phyloP scores from a whole-genome alignment of 2,888 invertebrate genomes.

The Blera fallax region DNA sequence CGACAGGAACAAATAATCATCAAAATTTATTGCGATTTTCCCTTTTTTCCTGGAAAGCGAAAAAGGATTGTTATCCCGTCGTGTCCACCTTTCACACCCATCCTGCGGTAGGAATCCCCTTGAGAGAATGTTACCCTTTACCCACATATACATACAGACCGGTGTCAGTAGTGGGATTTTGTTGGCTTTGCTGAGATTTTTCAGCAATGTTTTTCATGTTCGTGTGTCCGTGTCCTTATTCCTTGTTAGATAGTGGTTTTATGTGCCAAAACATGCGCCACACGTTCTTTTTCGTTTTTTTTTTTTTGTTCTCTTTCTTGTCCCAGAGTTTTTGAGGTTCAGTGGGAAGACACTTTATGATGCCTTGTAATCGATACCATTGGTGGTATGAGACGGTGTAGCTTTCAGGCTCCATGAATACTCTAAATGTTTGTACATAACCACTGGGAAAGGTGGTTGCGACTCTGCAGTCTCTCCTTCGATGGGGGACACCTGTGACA shows the following conservation, averaged over 20 bases:
- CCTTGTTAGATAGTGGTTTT: constrained; percentile 45
- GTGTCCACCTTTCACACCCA: constrained; percentile 33
- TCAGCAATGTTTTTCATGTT: constrained; percentile 25
- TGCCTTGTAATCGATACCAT: constrained; percentile 46
- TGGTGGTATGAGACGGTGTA: constrained; percentile 2
- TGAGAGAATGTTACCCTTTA: neutral
- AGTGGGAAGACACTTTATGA: constrained; percentile 33
- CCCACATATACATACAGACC: neutral
- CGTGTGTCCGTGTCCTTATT: constrained; percentile 31
- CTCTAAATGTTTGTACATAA: constrained; percentile 24
- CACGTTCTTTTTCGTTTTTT: constrained; percentile 2
- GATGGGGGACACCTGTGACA: constrained; percentile 33
- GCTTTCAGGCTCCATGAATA: constrained; percentile 20
- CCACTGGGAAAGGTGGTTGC: constrained; percentile 28
- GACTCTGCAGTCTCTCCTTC: neutral
- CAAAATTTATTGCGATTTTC: constrained; percentile 69
- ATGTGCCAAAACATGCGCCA: constrained; percentile 63
- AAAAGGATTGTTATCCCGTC: constrained; percentile 64
- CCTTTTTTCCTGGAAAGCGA: constrained; percentile 43
- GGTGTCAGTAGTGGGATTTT: constrained; percentile 7
- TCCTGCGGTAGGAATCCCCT: constrained; percentile 22
- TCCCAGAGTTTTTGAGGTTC: constrained; percentile 2
- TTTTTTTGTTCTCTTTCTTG: constrained; percentile 6
- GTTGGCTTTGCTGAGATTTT: constrained; percentile 31
- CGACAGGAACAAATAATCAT: constrained; percentile 74